Evolutionary conservation across 2,113 vertebrate genomes (phyloP).

Genomic region (Xiphias gladius): DNA sequence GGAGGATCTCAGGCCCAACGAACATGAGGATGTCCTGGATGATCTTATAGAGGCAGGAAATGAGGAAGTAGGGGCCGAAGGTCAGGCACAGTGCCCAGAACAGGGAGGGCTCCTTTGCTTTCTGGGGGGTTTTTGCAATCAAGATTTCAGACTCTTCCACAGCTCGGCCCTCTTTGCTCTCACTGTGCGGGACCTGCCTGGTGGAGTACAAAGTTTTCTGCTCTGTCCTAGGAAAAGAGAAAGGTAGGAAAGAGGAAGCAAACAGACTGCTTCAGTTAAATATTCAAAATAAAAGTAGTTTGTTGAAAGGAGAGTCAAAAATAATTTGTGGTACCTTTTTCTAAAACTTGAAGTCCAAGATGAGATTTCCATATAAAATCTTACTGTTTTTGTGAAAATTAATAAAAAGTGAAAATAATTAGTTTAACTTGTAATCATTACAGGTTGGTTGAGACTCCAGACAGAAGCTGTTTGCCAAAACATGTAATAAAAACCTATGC

Average conservation of each 20-base stretch:
- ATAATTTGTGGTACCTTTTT: too few species aligned
- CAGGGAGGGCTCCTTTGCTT: constrained; percentile 88
- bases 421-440: too few species aligned
- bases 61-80: constrained; percentile 95
- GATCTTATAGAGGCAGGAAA: constrained; percentile 94
- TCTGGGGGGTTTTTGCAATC: constrained; percentile 84
- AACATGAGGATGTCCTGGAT: constrained; percentile 97
- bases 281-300: background rate
- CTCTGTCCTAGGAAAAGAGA: constrained; percentile 54
- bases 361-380: too few species aligned
- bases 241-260: background rate
- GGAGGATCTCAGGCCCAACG: constrained; percentile 90
- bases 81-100: constrained; percentile 91
- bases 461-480: too few species aligned
- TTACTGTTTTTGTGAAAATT: too few species aligned
- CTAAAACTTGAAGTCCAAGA: too few species aligned
- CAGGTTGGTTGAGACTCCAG: too few species aligned
- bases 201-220: constrained; percentile 82
- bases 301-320: background rate
- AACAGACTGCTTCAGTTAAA: background rate
- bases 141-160: constrained; percentile 91
- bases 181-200: constrained; percentile 68
- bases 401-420: too few species aligned
- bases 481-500: too few species aligned
- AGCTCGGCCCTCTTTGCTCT: constrained; percentile 66